Percentiles rank a stretch among this genome's conserved stretches.
These are phyloP conservation scores for Styela plicata DNA, from an alignment of 23 tunicate genomes.

Conservation along the genomic window DNA sequence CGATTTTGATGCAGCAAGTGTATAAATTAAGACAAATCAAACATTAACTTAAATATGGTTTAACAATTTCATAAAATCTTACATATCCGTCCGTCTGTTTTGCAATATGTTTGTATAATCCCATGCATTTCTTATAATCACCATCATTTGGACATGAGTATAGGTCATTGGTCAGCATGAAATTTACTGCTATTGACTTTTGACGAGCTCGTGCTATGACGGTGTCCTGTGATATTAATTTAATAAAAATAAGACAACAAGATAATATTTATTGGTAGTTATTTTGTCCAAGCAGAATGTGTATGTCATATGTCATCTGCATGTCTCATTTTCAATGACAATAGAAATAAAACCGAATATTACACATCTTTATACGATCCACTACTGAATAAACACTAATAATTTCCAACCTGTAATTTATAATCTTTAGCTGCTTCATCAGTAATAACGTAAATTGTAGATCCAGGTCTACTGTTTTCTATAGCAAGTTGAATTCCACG, in stretches of 20 bases:
- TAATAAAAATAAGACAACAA: background rate
- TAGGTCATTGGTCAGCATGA: slow-evolving; percentile 58
- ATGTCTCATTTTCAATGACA: no score
- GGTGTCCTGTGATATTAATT: slow-evolving; percentile 28
- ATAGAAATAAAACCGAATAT: no score
- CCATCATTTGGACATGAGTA: background rate
- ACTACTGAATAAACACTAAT: background rate
- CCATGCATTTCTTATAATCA: slow-evolving; percentile 21
- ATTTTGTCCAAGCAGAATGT: background rate
- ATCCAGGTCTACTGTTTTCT: slow-evolving; percentile 71
- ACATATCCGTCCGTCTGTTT: slow-evolving; percentile 59
- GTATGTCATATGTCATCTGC: no score
- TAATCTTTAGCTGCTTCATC: slow-evolving; percentile 65
- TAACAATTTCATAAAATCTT: background rate
- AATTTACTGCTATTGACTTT: slow-evolving; percentile 35
- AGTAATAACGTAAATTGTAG: slow-evolving; percentile 67
- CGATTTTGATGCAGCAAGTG: no score
- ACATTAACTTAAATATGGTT: no score
- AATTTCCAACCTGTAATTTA: slow-evolving; percentile 35
- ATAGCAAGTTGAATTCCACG: slow-evolving; percentile 63
- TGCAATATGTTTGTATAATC: slow-evolving; percentile 56
- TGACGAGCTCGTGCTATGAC: slow-evolving; percentile 68
- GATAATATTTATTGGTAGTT: no score
- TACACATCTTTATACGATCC: no score
- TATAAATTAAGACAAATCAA: no score